Percentiles rank a stretch among this genome's conserved stretches.
Evolutionary conservation across 2,888 invertebrate genomes (phyloP).

Genomic region (Sphaerolaimus hirsutus): DNA sequence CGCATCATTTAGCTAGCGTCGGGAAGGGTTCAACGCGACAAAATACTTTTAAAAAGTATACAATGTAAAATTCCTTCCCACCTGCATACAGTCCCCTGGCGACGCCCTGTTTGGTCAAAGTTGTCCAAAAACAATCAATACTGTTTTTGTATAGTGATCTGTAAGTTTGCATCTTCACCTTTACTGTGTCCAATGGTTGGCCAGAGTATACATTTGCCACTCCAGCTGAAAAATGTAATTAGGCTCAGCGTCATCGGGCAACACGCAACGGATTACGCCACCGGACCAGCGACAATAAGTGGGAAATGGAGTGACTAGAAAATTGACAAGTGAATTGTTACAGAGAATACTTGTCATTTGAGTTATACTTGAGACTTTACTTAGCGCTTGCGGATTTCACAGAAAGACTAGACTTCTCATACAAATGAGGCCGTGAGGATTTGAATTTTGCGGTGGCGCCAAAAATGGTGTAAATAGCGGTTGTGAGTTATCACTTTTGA

Average conservation of each 20-base stretch:
- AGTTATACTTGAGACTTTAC: background rate
- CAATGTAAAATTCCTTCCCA: too few relatives aligned
- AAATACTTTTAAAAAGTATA: too few relatives aligned
- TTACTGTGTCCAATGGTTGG: conserved; percentile 89
- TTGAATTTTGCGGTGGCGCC: too few relatives aligned
- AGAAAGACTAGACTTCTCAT: background rate
- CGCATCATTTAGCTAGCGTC: too few relatives aligned
- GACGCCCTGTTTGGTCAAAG: conserved; percentile 60
- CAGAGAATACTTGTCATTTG: background rate
- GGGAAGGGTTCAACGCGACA: too few relatives aligned
- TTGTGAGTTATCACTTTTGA: too few relatives aligned
- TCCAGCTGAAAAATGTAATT: conserved; percentile 49
- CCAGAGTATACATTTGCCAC: conserved; percentile 77
- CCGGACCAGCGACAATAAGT: background rate
- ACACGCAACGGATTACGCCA: background rate
- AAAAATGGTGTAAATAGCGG: too few relatives aligned
- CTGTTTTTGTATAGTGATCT: conserved; percentile 64
- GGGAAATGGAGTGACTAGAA: background rate
- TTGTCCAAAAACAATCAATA: conserved; percentile 56
- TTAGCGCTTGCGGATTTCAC: background rate
- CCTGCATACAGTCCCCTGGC: conserved; percentile 32
- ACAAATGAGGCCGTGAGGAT: too few relatives aligned
- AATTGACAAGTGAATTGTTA: background rate
- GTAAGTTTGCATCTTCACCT: conserved; percentile 97
- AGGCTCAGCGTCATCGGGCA: background rate